phyloP scores from a whole-genome alignment of 53 echinoderm and acorn worm genomes.

The Temnopleurus reevesii region DNA sequence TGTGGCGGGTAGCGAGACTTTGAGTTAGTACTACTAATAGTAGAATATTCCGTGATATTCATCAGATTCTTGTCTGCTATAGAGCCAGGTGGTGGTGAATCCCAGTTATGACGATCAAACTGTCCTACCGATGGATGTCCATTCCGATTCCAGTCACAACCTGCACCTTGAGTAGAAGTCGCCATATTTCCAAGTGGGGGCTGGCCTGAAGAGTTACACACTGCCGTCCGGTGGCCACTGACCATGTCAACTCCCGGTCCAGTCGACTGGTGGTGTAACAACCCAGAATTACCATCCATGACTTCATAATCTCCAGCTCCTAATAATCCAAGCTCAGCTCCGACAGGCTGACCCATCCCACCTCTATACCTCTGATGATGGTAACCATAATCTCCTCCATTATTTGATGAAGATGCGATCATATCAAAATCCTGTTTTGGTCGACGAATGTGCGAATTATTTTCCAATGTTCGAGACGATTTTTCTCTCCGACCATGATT shows the following conservation, averaged over 20 bases:
- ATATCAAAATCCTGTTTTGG: not conserved
- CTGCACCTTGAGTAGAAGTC: not conserved
- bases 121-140: slow-evolving; percentile 43
- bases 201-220: not conserved
- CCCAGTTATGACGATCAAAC: slow-evolving; percentile 55
- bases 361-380: slow-evolving; percentile 36
- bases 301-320: slow-evolving; percentile 50
- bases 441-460: not conserved
- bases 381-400: not conserved
- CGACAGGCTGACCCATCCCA: slow-evolving; percentile 51
- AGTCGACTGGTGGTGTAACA: not conserved
- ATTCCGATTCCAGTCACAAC: not conserved
- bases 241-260: slow-evolving; percentile 3
- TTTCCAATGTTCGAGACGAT: not conserved
- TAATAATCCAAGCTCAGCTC: slow-evolving; percentile 30
- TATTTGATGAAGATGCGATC: slow-evolving; percentile 21
- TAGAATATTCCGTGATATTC: slow-evolving; percentile 7
- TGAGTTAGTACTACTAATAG: not conserved
- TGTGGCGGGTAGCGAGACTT: slow-evolving; percentile 75
- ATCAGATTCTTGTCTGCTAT: not conserved
- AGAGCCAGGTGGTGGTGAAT: slow-evolving; percentile 30
- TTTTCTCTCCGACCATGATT: slow-evolving; percentile 1
- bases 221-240: slow-evolving; percentile 26
- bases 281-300: slow-evolving; percentile 50
- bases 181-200: not conserved